phyloP scores from a whole-genome alignment of 2,888 invertebrate species.

The Heterodera filipjevi region DNA sequence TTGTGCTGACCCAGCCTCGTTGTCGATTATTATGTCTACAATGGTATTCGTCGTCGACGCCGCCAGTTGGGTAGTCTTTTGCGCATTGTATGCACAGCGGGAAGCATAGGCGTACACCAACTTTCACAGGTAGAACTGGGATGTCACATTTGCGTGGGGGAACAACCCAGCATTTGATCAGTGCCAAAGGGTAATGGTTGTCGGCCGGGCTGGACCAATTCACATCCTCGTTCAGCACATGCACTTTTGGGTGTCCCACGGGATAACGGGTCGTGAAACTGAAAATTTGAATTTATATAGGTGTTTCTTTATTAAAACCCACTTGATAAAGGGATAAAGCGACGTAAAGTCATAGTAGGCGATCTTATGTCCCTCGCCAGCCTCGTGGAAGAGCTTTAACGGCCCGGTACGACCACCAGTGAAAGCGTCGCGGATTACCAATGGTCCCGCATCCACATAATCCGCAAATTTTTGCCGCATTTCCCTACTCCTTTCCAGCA shows the following conservation, averaged over 20 bases:
- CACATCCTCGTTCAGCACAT: neutral
- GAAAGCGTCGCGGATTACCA: neutral
- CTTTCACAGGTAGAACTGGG: slow-evolving; percentile 16
- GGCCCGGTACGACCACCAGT: neutral
- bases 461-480: neutral
- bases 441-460: neutral
- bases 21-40: neutral
- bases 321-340: no score
- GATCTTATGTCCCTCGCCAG: no score
- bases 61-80: neutral
- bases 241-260: slow-evolving; percentile 17
- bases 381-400: no score
- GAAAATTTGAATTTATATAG: neutral
- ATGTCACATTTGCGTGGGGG: slow-evolving; percentile 11
- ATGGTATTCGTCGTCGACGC: neutral
- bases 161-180: slow-evolving; percentile 24
- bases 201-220: neutral
- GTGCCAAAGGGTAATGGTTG: neutral
- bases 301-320: no score
- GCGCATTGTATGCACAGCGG: slow-evolving; percentile 1
- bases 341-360: no score
- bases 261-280: slow-evolving; percentile 27
- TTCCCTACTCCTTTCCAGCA: neutral
- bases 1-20: slow-evolving; percentile 5
- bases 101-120: slow-evolving; percentile 7